Conservation (phyloP, 1,140 invertebrate species). For the Brachionus rotundiformis region DNA sequence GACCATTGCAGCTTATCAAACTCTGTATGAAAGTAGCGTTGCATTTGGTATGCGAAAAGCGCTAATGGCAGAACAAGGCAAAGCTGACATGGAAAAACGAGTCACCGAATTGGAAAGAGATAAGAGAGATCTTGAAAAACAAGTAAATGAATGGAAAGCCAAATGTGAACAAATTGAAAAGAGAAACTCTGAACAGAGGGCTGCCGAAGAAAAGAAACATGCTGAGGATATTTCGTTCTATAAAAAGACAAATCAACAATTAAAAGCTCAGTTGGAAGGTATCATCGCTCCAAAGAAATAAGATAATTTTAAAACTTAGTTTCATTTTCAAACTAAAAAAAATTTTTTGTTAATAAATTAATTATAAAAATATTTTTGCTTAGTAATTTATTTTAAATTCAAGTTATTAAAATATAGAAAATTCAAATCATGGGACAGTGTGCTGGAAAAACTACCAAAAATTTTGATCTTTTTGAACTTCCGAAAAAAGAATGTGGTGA, state of each 20-base stretch:
- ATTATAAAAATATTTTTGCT: conserved; percentile 18
- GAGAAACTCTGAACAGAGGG: conserved; percentile 76
- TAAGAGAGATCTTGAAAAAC: conserved; percentile 75
- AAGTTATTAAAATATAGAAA: not conserved
- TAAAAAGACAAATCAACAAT: conserved; percentile 87
- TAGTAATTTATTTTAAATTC: not conserved
- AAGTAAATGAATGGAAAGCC: conserved; percentile 77
- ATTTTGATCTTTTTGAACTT: not conserved
- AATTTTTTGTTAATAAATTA: conserved; percentile 42
- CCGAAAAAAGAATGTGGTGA: not conserved
- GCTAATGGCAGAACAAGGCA: conserved; percentile 75
- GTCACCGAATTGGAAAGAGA: conserved; percentile 70
- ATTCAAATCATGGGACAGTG: conserved; percentile 2
- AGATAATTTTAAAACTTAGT: not conserved
- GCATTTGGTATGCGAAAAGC: conserved; percentile 97
- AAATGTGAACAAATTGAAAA: conserved; percentile 82
- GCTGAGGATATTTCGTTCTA: conserved; percentile 84
- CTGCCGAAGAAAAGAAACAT: conserved; percentile 85
- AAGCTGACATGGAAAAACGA: conserved; percentile 71
- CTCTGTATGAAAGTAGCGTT: conserved; percentile 92
- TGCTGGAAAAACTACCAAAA: not conserved
- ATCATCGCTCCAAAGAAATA: conserved; percentile 49
- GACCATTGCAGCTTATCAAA: conserved; percentile 90
- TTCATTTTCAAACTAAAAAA: not conserved
- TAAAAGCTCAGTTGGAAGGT: conserved; percentile 68